Evolutionary conservation across 2,888 invertebrate genomes (phyloP), one percentile per base, ranked within the genome.

Genomic region (Zeuzera pyrina): DNA sequence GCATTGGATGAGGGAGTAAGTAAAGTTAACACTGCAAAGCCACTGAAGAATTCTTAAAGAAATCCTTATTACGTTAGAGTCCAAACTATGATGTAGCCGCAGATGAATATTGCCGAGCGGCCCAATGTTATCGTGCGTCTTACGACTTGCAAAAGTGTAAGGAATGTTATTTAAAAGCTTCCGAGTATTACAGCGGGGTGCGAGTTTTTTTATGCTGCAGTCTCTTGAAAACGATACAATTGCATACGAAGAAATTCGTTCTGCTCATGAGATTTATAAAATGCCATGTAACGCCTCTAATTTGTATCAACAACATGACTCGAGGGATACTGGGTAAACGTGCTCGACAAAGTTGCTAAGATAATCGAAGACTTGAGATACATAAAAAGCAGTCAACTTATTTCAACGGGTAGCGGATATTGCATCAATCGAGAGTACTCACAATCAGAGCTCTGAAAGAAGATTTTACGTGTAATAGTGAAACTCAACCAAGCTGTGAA

Each of bases 21-120:
- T n/a, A n/a, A n/a, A n/a, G n/a, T n/a, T n/a, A n/a, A n/a, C n/a
- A n/a, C n/a, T n/a, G n/a, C n/a, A n/a, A n/a, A n/a, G n/a, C n/a
- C n/a, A n/a, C n/a, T n/a, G n/a, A n/a, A n/a, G n/a, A n/a, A n/a
- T n/a, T n/a, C 58, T 73, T 98, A 59, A 98, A 98, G 84, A 95
- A 95, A 7, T 89, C 92, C 0, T 65, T 98, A n/a, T 72, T 98
- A 43, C 97, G 97, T 63, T 98, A 98, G 97, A 93, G 91, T 59
- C 95, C 98, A 0, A 98, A 99, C 69, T 93, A 89, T 61, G 98
- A 98, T 61, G 89, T 92, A 16, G 98, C 98, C 19, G 95, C 96
- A 1, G 93, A 94, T 57, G 95, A 95, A 64, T 97, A 95, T 64
- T 89, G 87, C 36, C 93, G 94, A 86, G 98, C 98, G 62, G 97